Conservation (phyloP, 2,113 vertebrate species). For the Paedocypris sp. region DNA sequence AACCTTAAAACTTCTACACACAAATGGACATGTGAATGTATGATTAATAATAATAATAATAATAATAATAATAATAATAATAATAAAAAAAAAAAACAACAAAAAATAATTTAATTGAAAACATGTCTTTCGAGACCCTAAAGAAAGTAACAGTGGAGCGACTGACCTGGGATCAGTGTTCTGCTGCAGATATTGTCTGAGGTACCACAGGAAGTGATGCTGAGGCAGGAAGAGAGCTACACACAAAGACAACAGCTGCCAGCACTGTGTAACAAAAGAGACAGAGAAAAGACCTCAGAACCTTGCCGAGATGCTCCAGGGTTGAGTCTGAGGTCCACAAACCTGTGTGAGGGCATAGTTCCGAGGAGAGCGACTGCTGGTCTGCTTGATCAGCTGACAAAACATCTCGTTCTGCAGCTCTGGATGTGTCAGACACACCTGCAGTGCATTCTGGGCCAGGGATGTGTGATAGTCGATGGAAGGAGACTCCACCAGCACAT, state of each 20-base stretch:
- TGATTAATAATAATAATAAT: too few species aligned
- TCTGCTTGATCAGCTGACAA: slow-evolving; percentile 82
- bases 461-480: slow-evolving; percentile 82
- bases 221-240: slow-evolving; percentile 80
- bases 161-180: slow-evolving; percentile 71
- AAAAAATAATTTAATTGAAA: too few species aligned
- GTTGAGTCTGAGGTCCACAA: not conserved
- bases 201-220: slow-evolving; percentile 82
- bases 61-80: too few species aligned
- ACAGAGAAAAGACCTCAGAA: not conserved
- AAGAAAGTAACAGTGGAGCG: not conserved
- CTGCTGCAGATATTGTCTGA: slow-evolving; percentile 71
- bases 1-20: too few species aligned
- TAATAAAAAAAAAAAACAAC: too few species aligned
- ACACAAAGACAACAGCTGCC: slow-evolving; percentile 81
- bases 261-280: slow-evolving; percentile 57
- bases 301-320: not conserved
- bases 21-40: too few species aligned
- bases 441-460: slow-evolving; percentile 77
- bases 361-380: slow-evolving; percentile 62
- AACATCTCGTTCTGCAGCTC: slow-evolving; percentile 85
- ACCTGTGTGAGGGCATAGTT: slow-evolving; percentile 79
- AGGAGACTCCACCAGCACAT: slow-evolving; percentile 75
- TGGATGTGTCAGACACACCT: slow-evolving; percentile 76
- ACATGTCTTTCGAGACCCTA: too few species aligned